phyloP scores from a whole-genome alignment of 2,888 invertebrate genomes.

The Drosophila koepferae region DNA sequence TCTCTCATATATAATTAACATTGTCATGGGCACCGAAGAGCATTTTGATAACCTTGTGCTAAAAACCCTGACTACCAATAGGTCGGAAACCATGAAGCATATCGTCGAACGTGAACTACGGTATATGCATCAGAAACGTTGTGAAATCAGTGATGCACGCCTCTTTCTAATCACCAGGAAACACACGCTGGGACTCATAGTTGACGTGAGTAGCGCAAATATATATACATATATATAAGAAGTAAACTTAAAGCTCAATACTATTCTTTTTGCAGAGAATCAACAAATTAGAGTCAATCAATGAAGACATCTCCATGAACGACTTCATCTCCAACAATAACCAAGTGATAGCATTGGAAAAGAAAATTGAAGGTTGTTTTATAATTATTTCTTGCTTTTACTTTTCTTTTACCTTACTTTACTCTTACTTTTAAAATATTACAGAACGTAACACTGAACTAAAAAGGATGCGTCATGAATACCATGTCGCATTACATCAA shows the following conservation, averaged over 20 bases:
- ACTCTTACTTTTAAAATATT: neutral
- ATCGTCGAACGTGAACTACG: conserved; percentile 30
- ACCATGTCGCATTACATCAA: conserved; percentile 72
- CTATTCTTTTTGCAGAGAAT: conserved; percentile 62
- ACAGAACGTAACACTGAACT: conserved; percentile 79
- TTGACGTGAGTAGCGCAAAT: conserved; percentile 54
- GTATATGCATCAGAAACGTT: conserved; percentile 58
- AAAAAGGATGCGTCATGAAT: conserved; percentile 61
- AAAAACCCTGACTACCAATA: conserved; percentile 4
- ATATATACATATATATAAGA: too few species aligned
- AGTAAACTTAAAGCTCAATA: too few species aligned
- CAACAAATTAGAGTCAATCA: conserved; percentile 71
- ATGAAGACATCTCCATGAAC: conserved; percentile 70
- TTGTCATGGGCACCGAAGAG: conserved; percentile 25
- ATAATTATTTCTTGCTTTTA: neutral
- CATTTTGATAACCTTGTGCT: conserved; percentile 29
- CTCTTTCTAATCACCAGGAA: conserved; percentile 69
- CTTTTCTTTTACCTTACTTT: too few species aligned
- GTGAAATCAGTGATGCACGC: conserved; percentile 74
- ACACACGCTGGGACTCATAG: conserved; percentile 61
- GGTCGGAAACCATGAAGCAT: conserved; percentile 18
- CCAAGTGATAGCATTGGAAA: conserved; percentile 72
- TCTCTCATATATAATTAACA: conserved; percentile 21
- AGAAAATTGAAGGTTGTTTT: conserved; percentile 81
- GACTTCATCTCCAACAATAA: conserved; percentile 79